Conservation (phyloP, 2,888 invertebrate species). For the Auanema sp. region DNA sequence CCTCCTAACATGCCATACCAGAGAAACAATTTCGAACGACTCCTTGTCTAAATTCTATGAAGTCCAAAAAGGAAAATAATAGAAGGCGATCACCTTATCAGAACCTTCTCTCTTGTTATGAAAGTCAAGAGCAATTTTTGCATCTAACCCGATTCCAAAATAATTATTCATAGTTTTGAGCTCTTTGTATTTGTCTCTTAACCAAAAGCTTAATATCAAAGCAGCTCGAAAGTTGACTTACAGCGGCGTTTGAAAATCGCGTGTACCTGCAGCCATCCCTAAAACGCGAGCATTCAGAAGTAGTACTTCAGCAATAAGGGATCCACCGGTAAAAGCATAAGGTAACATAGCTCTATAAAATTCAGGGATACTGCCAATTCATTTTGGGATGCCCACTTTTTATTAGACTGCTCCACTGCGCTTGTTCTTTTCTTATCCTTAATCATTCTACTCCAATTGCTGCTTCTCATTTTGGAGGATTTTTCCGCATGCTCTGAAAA, state of each 20-base stretch:
- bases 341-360: background rate
- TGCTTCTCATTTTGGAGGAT: conserved; percentile 11
- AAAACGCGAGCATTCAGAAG: conserved; percentile 92
- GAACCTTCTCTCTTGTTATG: conserved; percentile 95
- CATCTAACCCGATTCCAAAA: conserved; percentile 96
- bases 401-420: conserved; percentile 23
- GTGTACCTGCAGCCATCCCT: conserved; percentile 83
- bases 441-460: conserved; percentile 17
- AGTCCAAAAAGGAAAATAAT: no score
- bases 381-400: background rate
- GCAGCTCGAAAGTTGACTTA: conserved; percentile 15
- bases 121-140: conserved; percentile 93
- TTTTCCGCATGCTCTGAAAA: conserved; percentile 32
- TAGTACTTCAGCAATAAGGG: conserved; percentile 90
- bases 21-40: conserved; percentile 91
- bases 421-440: conserved; percentile 31
- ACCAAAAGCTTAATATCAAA: conserved; percentile 12
- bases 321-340: conserved; percentile 70
- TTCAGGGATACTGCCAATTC: background rate
- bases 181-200: conserved; percentile 81
- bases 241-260: conserved; percentile 34
- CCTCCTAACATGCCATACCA: conserved; percentile 76
- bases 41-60: conserved; percentile 40
- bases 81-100: no score
- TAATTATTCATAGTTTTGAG: conserved; percentile 98